Percentiles rank a stretch among this genome's conserved stretches.
These are phyloP conservation scores for Rissa tridactyla DNA, from an alignment of 2,113 vertebrate genomes.

Conservation along the genomic window DNA sequence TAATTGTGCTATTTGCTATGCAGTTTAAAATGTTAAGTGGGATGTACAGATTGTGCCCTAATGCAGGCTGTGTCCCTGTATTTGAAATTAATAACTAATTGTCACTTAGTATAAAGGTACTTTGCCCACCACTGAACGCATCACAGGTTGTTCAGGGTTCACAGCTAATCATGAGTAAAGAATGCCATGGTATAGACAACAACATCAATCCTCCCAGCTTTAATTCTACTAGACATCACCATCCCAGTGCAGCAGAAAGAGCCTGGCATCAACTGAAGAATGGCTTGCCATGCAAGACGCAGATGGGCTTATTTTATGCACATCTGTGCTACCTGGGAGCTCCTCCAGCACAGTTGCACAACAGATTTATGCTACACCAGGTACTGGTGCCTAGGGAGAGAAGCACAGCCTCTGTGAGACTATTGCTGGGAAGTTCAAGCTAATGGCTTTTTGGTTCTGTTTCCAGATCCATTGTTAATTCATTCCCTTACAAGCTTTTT, in stretches of 20 bases:
- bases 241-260: not conserved
- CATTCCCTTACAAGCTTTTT: not conserved
- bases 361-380: not conserved
- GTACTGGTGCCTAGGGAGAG: not conserved
- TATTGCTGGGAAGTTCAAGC: not conserved
- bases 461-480: not conserved
- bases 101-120: not conserved
- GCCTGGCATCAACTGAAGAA: not conserved
- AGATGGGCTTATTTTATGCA: not conserved
- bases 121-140: not conserved
- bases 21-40: not conserved
- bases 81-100: not conserved
- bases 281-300: rapidly evolving
- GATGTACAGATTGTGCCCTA: not conserved
- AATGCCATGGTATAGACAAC: not conserved
- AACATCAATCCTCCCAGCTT: not conserved
- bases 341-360: not conserved
- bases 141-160: not conserved
- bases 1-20: not conserved
- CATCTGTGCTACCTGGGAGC: not conserved
- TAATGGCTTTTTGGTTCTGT: not conserved
- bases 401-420: not conserved
- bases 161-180: not conserved
- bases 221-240: not conserved
- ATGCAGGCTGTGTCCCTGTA: not conserved